Evolutionary conservation across 2,888 invertebrate species (phyloP).

Genomic region (Mantis religiosa): DNA sequence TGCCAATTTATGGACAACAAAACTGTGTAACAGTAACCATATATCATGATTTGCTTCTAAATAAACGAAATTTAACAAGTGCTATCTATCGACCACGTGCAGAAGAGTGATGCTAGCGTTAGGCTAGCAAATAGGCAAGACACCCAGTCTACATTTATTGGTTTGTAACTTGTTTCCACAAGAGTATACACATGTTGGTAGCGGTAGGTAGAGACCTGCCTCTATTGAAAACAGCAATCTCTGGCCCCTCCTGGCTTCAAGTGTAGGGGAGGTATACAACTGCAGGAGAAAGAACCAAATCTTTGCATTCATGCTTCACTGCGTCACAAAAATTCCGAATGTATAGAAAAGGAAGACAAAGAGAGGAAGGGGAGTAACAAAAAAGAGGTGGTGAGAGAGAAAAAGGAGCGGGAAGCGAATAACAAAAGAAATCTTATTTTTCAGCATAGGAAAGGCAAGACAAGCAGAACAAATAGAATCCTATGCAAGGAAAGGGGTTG

Average conservation of each 20-base stretch:
- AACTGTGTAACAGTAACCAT: no score
- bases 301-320: neutral
- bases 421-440: neutral
- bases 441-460: neutral
- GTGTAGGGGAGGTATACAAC: neutral
- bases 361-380: neutral
- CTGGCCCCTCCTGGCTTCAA: neutral
- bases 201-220: neutral
- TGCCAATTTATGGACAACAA: no score
- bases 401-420: neutral
- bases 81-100: no score
- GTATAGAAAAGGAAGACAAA: neutral
- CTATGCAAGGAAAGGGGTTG: neutral
- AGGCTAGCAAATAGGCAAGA: neutral
- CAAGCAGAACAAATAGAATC: neutral
- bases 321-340: neutral
- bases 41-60: no score
- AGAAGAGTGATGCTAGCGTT: no score
- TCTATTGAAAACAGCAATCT: neutral
- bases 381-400: neutral
- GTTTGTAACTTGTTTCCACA: neutral
- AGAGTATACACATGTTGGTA: neutral
- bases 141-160: neutral
- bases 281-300: neutral
- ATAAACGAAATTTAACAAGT: no score